These are phyloP conservation scores for Raillietiella orientalis DNA, from an alignment of 2,888 invertebrate species.

Conservation along the genomic window DNA sequence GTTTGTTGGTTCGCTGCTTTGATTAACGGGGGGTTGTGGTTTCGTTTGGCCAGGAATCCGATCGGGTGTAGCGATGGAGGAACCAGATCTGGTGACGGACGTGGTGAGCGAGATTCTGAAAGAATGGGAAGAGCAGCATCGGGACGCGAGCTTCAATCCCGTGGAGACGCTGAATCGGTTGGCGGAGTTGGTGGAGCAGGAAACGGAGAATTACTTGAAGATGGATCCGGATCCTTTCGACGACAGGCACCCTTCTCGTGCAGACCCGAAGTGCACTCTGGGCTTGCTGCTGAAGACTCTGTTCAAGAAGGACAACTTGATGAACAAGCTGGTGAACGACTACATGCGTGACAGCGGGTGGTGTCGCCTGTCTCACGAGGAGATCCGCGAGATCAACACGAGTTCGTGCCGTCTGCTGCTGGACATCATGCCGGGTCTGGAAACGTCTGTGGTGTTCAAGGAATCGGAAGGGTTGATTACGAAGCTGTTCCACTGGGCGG, in stretches of 20 bases:
- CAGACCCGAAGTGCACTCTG: slow-evolving; percentile 65
- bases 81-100: no score
- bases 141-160: background rate
- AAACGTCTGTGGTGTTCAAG: slow-evolving; percentile 76
- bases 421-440: slow-evolving; percentile 75
- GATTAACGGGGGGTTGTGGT: no score
- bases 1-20: no score
- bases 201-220: slow-evolving; percentile 72
- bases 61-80: no score
- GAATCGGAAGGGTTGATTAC: slow-evolving; percentile 58
- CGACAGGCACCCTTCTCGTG: slow-evolving; percentile 75
- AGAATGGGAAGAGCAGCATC: no score
- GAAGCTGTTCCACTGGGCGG: slow-evolving; percentile 63
- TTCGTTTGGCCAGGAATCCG: no score
- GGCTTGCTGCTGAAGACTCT: slow-evolving; percentile 70
- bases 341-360: slow-evolving; percentile 66
- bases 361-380: slow-evolving; percentile 14
- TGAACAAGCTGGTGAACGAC: slow-evolving; percentile 66
- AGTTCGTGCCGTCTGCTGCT: slow-evolving; percentile 65
- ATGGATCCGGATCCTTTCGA: slow-evolving; percentile 96
- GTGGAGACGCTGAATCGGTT: slow-evolving; percentile 12
- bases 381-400: slow-evolving; percentile 45
- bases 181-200: slow-evolving; percentile 66
- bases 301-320: slow-evolving; percentile 76
- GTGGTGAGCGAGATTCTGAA: no score